Percentiles rank a stretch among this genome's conserved stretches.
Evolutionary conservation across 2,113 vertebrate genomes (phyloP).

Genomic region (Piprites chloris): DNA sequence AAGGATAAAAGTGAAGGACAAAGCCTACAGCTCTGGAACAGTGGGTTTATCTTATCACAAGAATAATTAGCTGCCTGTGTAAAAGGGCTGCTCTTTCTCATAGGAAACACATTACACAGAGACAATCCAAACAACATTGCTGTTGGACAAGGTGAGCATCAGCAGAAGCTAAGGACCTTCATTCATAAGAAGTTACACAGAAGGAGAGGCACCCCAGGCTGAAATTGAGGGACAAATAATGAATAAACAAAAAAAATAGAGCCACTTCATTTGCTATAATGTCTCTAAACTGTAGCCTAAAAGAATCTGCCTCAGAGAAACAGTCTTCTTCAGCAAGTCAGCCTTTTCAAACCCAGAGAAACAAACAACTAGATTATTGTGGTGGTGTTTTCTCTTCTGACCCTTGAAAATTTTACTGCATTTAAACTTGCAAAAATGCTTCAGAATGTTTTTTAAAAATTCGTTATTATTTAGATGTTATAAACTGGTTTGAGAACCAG

Average conservation of each 20-base stretch:
- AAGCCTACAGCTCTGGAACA: not conserved
- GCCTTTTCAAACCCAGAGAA: not conserved
- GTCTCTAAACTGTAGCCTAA: not conserved
- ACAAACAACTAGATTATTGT: not conserved
- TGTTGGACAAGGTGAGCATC: not conserved
- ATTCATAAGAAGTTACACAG: not conserved
- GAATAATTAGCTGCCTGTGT: not conserved
- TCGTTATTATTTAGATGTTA: not conserved
- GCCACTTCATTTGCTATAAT: not conserved
- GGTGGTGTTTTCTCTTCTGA: not conserved
- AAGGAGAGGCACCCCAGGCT: not conserved
- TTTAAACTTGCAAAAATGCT: not conserved
- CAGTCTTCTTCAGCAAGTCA: not conserved
- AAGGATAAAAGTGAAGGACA: not conserved
- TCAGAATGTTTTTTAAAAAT: not conserved
- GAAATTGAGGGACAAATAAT: not conserved
- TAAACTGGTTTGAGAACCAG: not conserved
- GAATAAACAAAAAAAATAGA: not conserved
- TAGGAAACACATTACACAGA: not conserved
- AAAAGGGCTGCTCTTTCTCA: not conserved
- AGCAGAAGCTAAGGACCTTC: not conserved
- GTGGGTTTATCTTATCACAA: not conserved
- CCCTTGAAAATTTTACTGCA: not conserved
- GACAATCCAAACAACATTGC: not conserved
- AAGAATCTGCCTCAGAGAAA: not conserved